Base-by-base conservation (phyloP, 1,140 invertebrate genomes). In the Leguminivora glycinivorella region DNA sequence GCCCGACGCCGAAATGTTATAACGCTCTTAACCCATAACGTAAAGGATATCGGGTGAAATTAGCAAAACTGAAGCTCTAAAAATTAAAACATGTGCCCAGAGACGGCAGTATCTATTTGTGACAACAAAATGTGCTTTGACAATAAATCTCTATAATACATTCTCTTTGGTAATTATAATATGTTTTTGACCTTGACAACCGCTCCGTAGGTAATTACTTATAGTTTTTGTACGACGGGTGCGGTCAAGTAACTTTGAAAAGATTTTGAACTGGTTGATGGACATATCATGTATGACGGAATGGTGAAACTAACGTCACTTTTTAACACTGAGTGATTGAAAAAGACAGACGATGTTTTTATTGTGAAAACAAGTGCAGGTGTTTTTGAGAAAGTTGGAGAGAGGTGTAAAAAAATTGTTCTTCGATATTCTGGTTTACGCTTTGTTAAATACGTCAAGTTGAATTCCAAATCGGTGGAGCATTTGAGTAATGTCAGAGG, bases 201-300 rank as follows among this genome's bases (percentile, higher is more conserved):
- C 40, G 67, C 34, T 68, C 67, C 5, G 7, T 40, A 19, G 63
- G n/a, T 58, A 63, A 63, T 63, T 63, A 63, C 58, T 63, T 34
- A 63, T 34, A 63, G 58, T 63, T 63, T 60, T 63, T 31, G 58
- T 60, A 17, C 29, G 56, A 29, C 56, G 56, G 56, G 25, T 6
- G 56, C 58, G 58, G 58, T 34, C 58, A 63, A 63, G 25, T 63
- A 63, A 63, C 58, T 31, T 63, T 19, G 67, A 68, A 43, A 68
- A 68, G 67, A 17, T 63, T 34, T 63, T 4, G 56, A 58, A 1
- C 58, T n/a, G 58, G 26, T 29, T 17, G 58, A 31, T 31, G 26
- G 34, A 63, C 58, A 63, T 25, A 63, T 63, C 58, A 38, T 2
- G 34, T 38, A 38, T 12, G 12, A 38, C 14, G 34, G 34, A 29